These are phyloP conservation scores for Heliconius aoede DNA, from an alignment of 2,888 invertebrate genomes.

Conservation along the genomic window DNA sequence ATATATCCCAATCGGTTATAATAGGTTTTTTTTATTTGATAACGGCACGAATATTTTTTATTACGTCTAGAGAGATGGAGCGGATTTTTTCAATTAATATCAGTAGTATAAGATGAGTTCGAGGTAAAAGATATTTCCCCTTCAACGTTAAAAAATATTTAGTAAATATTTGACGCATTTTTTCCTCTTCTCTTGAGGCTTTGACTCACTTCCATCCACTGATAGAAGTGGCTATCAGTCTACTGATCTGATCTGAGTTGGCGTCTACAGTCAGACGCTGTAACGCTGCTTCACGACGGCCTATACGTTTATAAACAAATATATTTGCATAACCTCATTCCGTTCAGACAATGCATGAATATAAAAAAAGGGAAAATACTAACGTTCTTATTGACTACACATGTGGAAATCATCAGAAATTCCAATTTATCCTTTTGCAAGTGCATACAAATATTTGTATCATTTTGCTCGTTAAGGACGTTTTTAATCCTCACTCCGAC, in stretches of 20 bases:
- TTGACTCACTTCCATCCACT: too few species aligned
- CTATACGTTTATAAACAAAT: too few species aligned
- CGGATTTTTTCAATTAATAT: not conserved
- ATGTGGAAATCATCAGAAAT: slow-evolving; percentile 30
- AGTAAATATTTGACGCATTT: too few species aligned
- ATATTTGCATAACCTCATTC: not conserved
- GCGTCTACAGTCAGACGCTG: too few species aligned
- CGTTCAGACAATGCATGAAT: not conserved
- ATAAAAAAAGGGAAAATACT: not conserved
- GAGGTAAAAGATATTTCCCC: not conserved
- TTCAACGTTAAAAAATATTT: too few species aligned
- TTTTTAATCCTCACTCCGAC: slow-evolving; percentile 67
- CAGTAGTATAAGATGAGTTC: not conserved
- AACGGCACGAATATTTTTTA: slow-evolving; percentile 9
- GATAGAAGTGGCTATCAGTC: too few species aligned
- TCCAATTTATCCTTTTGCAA: slow-evolving; percentile 53
- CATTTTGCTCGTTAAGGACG: slow-evolving; percentile 72
- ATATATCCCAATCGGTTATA: slow-evolving; percentile 30
- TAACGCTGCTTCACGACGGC: too few species aligned
- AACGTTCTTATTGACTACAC: not conserved
- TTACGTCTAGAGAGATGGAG: not conserved
- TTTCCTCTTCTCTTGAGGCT: too few species aligned
- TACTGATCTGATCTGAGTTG: too few species aligned
- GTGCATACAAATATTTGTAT: slow-evolving; percentile 70
- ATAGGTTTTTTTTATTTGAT: slow-evolving; percentile 20